Base-by-base conservation (phyloP, 2,888 invertebrate genomes). In the Zaprionus bogoriensis region DNA sequence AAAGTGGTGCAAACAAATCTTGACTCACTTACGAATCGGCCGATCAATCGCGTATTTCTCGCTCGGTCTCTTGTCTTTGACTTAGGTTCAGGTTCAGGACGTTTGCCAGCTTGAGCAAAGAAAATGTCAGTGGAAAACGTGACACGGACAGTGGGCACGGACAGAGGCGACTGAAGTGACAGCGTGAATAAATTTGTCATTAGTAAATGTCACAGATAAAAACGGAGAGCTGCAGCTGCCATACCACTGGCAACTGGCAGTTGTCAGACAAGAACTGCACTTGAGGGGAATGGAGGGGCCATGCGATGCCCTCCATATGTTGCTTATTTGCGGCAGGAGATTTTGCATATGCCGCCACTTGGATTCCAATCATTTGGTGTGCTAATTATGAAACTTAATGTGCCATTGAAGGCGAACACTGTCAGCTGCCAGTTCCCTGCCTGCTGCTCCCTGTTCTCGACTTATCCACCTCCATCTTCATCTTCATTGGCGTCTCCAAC, bases 131-230 rank as follows among this genome's bases (percentile, higher is more conserved):
- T 5, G 41, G 19, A 48, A 36, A 45, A 55, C 19, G 57, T 41
- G 45, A 61, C 71, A 55, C 20, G 28, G 22, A 27, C 38, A 45
- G 41, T 38, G 46, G 23, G 50, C 52, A 61, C 39, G 59, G 64
- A 69, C 64, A 59, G 50, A 17, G 45, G 48, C 65, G 69, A 71
- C 74, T 67, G 4, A 83, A 77, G 75, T 83, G 81, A 83, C 81
- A 82, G 87, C 67, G 81, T 86, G 81, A 86, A 82, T 86, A 86
- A 82, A 86, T 82, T 82, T 82, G 87, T 82, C 82, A 86, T 82
- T 82, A 80, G 82, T 82, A 75, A 77, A 80, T 83, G 82, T 82
- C 82, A 86, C 60, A 83, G 86, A 83, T 86, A 86, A 86, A 86
- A 86, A 81, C 70, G 59, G 22, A 50, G 59, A 61, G 36, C 42